phyloP scores from a whole-genome alignment of 2,888 invertebrate genomes.

The Arenicola marina region DNA sequence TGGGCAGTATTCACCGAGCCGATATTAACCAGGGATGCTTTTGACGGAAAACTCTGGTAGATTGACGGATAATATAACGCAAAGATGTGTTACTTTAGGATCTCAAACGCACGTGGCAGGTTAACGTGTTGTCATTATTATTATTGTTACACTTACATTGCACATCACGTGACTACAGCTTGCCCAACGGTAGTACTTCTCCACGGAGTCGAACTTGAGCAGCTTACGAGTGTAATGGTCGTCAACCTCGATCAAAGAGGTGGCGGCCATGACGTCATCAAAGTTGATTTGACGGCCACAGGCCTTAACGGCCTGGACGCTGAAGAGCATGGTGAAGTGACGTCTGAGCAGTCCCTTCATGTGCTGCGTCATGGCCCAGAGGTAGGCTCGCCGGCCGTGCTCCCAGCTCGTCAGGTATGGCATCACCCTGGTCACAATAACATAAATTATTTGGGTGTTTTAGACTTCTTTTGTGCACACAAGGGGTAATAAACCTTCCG shows the following conservation, averaged over 20 bases:
- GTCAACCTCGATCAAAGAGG: conserved; percentile 85
- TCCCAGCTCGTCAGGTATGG: conserved; percentile 70
- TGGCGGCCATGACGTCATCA: conserved; percentile 81
- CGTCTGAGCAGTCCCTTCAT: conserved; percentile 84
- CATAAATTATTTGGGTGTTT: too few species aligned
- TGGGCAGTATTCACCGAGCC: too few species aligned
- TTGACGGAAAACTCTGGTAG: too few species aligned
- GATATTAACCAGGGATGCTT: too few species aligned
- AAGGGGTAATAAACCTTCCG: too few species aligned
- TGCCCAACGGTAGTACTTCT: conserved; percentile 83
- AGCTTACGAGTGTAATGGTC: conserved; percentile 84
- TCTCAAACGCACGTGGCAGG: too few species aligned
- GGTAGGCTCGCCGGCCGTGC: conserved; percentile 85
- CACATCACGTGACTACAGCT: conserved; percentile 81
- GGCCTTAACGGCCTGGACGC: conserved; percentile 72
- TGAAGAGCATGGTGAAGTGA: conserved; percentile 77
- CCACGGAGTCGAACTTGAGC: conserved; percentile 76
- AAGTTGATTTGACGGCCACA: conserved; percentile 71
- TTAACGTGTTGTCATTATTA: too few species aligned
- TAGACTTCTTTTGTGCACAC: too few species aligned
- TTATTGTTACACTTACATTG: conserved; percentile 62
- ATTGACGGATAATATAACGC: too few species aligned
- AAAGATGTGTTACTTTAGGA: too few species aligned
- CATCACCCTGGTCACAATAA: conserved; percentile 14
- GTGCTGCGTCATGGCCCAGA: conserved; percentile 92